These are phyloP conservation scores for Dinoponera quadriceps DNA, from an alignment of 1,140 invertebrate genomes.

Conservation along the genomic window DNA sequence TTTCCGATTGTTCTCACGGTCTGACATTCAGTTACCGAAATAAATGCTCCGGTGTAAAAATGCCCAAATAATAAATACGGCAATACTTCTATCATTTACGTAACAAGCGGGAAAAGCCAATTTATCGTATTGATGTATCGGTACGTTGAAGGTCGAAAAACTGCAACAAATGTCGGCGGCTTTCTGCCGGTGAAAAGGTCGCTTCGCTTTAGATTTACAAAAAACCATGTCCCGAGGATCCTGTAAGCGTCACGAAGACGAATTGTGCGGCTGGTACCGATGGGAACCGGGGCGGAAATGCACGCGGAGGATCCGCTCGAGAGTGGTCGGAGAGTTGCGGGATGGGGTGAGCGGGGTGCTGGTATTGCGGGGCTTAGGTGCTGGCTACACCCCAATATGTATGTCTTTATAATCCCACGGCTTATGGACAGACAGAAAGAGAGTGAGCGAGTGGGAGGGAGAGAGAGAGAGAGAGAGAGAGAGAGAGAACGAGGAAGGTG, in stretches of 20 bases:
- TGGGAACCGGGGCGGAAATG: slow-evolving; percentile 12
- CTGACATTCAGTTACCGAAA: too few relatives aligned
- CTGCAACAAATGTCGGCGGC: too few relatives aligned
- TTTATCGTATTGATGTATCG: too few relatives aligned
- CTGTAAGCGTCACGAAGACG: slow-evolving; percentile 18
- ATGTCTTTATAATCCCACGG: slow-evolving; percentile 72
- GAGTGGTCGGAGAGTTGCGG: neutral
- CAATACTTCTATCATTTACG: too few relatives aligned
- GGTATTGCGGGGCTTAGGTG: slow-evolving; percentile 65
- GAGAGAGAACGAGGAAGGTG: too few relatives aligned
- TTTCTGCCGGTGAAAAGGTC: too few relatives aligned
- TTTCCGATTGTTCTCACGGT: neutral
- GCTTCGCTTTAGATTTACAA: too few relatives aligned
- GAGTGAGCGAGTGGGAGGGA: neutral
- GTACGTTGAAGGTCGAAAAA: too few relatives aligned
- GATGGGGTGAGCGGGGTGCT: slow-evolving; percentile 18
- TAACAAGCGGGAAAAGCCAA: too few relatives aligned
- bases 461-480: neutral
- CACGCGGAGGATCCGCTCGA: neutral
- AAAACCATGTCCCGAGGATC: too few relatives aligned
- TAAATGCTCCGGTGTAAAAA: too few relatives aligned
- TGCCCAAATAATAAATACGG: too few relatives aligned
- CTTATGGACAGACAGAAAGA: slow-evolving; percentile 54
- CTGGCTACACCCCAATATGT: slow-evolving; percentile 66
- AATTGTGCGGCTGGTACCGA: slow-evolving; percentile 32